Base-by-base conservation (phyloP, 92 coral and sea anemone genomes). In the Metridium senile region DNA sequence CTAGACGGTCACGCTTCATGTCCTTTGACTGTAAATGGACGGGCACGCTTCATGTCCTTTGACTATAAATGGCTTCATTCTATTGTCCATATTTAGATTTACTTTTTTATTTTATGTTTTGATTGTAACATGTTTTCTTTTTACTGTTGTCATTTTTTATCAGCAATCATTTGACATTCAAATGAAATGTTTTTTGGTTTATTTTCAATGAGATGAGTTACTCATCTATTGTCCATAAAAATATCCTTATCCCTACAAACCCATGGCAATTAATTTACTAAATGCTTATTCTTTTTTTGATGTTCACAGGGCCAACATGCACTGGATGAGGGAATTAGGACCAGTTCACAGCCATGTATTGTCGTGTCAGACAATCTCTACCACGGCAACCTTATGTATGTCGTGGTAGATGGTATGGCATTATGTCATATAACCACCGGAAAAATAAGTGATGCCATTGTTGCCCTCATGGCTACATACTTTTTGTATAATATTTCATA, bases 371-470 rank as follows among this genome's bases (percentile, higher is more conserved):
- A 45, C 25, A 68, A 58, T 34, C 33, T 75, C 25, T 69, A 68
- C 34, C 27, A 79, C 25, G 10, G 29, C 0, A 33, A 79, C 27
- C 21, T 79, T 11, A 52, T 79, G 77, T 70, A 69, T 70, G 84
- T 79, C 18, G 84, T 70, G 0, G 68, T 77, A 0, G 84, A 79
- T 43, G 84, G 84, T 8, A 19, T 13, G 1, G 9, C 57, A 20
- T 11, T 69, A n/a, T 69, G 70, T 22, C 26, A 69, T 7, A 58
- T 79, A 33, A 27, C 21, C 1, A 21, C 77, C 26, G 33, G 20
- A 21, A 79, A 79, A 39, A 69, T 79, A 8, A 11, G n/a, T 0
- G 84, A 79, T 68, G 82, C 66, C 9, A 9, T 77, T 39, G 65
- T 77, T 21, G 65, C 17, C 28, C 2, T 58, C 6, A 21, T 58